Evolutionary conservation across 2,797 vertebrate genomes (phyloP).

Genomic region (Tokudaia tokunoshimensis): DNA sequence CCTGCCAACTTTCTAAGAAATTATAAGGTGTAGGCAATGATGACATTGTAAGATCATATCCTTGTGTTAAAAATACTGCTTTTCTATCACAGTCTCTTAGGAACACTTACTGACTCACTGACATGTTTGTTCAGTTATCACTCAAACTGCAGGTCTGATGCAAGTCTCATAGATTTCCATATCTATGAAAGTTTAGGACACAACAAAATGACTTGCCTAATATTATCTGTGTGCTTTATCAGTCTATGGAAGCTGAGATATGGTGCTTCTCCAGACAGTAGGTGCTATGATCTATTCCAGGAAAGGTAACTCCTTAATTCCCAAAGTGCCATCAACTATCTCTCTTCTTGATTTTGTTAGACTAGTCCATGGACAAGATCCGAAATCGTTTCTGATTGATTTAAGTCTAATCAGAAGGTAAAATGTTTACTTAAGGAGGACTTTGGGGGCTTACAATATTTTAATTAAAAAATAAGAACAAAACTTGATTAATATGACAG

Average conservation of each 20-base stretch:
- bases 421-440: constrained; percentile 1
- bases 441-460: not conserved
- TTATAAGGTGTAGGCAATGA: not conserved
- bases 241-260: constrained; percentile 82
- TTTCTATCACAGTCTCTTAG: constrained; percentile 43
- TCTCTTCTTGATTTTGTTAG: constrained; percentile 78
- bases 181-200: constrained; percentile 81
- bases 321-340: constrained; percentile 51
- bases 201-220: constrained; percentile 62
- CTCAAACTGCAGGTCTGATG: constrained; percentile 51
- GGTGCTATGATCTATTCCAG: constrained; percentile 77
- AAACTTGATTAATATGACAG: not conserved
- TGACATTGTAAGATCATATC: not conserved
- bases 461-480: not conserved
- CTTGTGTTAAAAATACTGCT: not conserved
- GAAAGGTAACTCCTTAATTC: constrained; percentile 83
- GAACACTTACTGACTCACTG: constrained; percentile 70
- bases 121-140: constrained; percentile 78
- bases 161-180: constrained; percentile 77
- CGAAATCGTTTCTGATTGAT: constrained; percentile 66
- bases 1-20: not conserved
- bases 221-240: constrained; percentile 79
- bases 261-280: constrained; percentile 78
- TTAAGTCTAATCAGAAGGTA: constrained; percentile 10
- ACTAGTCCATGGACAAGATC: constrained; percentile 33